Percentiles rank a stretch among this genome's conserved stretches.
Conservation (phyloP, 1,140 invertebrate genomes). For the Gryon sp. region DNA sequence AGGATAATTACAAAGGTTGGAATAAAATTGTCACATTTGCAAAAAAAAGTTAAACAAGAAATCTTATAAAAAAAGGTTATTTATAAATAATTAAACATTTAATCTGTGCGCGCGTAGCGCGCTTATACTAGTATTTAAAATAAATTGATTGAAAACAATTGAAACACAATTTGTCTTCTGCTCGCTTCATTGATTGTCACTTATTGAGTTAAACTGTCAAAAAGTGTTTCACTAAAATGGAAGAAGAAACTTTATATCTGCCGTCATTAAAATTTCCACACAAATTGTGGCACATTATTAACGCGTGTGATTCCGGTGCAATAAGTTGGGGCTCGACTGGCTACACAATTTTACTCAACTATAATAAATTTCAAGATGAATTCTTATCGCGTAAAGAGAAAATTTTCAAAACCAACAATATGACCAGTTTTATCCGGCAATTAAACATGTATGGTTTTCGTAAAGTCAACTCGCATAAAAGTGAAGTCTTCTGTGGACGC, state of each 20-base stretch:
- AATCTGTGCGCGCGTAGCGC: too few species aligned
- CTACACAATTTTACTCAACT: conserved; percentile 81
- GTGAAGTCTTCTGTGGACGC: conserved; percentile 80
- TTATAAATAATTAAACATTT: too few species aligned
- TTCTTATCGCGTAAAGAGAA: conserved; percentile 80
- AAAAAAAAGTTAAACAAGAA: too few species aligned
- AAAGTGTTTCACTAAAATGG: conserved; percentile 71
- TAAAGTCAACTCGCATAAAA: conserved; percentile 82
- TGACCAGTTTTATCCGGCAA: conserved; percentile 83
- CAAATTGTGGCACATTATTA: conserved; percentile 82
- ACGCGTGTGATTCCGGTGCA: conserved; percentile 78
- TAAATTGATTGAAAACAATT: too few species aligned
- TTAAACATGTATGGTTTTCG: conserved; percentile 83
- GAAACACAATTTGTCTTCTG: too few species aligned
- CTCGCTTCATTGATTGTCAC: too few species aligned
- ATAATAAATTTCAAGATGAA: conserved; percentile 79
- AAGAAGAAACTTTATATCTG: conserved; percentile 75
- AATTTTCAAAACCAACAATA: conserved; percentile 83
- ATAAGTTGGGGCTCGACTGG: conserved; percentile 81
- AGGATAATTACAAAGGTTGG: too few species aligned
- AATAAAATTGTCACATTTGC: too few species aligned
- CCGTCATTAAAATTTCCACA: conserved; percentile 82
- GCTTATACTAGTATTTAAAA: too few species aligned
- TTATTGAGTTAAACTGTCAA: neutral
- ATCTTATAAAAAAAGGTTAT: too few species aligned